Base-by-base conservation (phyloP, 2,888 invertebrate genomes). In the Chrysolina oricalcia region DNA sequence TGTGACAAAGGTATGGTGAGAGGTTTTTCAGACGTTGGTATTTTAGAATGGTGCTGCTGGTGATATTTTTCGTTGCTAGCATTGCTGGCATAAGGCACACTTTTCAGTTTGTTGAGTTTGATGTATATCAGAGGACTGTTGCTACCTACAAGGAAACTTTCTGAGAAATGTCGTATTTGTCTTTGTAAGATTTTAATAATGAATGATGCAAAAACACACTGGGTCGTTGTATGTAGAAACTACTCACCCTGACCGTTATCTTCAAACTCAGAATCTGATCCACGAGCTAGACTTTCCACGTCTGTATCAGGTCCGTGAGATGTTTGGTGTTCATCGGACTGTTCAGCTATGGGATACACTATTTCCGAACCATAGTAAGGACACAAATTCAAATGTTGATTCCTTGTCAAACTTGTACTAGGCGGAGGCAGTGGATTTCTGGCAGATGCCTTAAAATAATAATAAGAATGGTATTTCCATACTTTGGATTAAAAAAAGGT, bases 281-380 rank as follows among this genome's bases (percentile, higher is more conserved):
- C 91, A 23, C 91, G 91, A 63, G 91, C 90, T 46, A 88, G 78
- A 0, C 92, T 92, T 81, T 88, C 88, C 76, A 92, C 83, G 83
- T 92, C 92, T 0, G 92, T 92, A 83, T 92, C 92, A 59, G 92
- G 92, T 5, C 89, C 89, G 81, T 93, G 92, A 0, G 92, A 92
- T 11, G 92, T 92, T 85, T 92, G 92, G 89, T 93, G 93, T 87
- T 96, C 95, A 84, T 95, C 96, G 0, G 94, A 93, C 86, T 95
- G 95, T 89, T 96, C 96, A 0, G 94, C 95, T 81, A 96, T 96
- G 4, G 96, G 95, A 87, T 96, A 95, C 1, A 95, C 92, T 74
- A 94, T 94, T 87, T 95, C 94, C 1, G 94, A 94, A 15, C 94
- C 93, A 81, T 93, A 93, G 75, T 85, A 85, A 19, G 82, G 81